Conservation (phyloP, 2,888 invertebrate species). For the Pycnomerus fuliginosus region DNA sequence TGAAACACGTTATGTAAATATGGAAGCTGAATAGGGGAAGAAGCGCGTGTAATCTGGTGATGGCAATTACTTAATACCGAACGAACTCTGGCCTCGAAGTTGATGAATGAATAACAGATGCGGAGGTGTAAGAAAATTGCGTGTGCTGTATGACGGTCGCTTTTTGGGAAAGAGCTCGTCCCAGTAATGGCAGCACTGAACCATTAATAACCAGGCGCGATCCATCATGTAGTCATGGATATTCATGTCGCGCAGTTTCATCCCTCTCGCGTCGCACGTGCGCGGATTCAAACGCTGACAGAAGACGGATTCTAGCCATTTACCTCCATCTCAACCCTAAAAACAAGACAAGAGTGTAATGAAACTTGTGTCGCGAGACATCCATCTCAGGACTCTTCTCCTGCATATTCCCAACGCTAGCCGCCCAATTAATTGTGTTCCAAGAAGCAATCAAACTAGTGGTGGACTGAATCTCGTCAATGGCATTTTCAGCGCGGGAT, state of each 20-base stretch:
- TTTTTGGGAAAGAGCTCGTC: conserved; percentile 21
- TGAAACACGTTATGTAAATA: too few relatives aligned
- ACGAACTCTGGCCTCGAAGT: not conserved
- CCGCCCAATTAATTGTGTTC: conserved; percentile 21
- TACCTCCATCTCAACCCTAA: conserved; percentile 11
- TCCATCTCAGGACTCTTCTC: too few relatives aligned
- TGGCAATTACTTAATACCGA: too few relatives aligned
- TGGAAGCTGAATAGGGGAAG: too few relatives aligned
- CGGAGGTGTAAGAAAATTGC: conserved; percentile 13
- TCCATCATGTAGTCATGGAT: conserved; percentile 30
- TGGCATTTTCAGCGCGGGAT: too few relatives aligned
- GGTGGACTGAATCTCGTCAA: too few relatives aligned
- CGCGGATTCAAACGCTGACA: conserved; percentile 20
- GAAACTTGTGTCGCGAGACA: too few relatives aligned
- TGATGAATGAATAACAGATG: conserved; percentile 5
- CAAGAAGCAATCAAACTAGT: conserved; percentile 22
- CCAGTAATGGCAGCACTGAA: conserved; percentile 27
- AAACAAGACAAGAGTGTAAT: too few relatives aligned
- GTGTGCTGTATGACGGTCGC: conserved; percentile 15
- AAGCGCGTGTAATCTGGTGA: too few relatives aligned
- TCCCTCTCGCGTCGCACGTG: conserved; percentile 19
- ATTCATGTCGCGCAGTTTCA: conserved; percentile 29
- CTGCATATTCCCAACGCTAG: too few relatives aligned
- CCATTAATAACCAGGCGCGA: conserved; percentile 31
- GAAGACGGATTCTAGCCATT: conserved; percentile 22